Evolutionary conservation across 2,888 invertebrate genomes (phyloP), one percentile per base, ranked within the genome.

Genomic region (Hartigia nigra): DNA sequence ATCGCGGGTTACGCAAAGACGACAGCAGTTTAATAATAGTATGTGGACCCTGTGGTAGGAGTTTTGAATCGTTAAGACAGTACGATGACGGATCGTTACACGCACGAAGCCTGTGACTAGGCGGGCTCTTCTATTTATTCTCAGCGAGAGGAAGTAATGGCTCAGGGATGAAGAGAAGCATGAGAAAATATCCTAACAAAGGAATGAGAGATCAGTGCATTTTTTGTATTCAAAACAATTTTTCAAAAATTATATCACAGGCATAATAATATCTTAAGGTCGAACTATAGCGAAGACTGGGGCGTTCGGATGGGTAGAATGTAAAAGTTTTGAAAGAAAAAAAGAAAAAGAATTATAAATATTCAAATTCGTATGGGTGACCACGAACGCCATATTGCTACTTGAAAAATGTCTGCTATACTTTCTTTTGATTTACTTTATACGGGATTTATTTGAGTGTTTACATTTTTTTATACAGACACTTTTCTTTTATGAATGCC

Each of bases 391-490:
- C 39, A 55, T 23, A 55, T 23, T 23, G 55, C 23, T 23, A 23
- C 23, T 55, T 9, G 55, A 55, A 23, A 1, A 23, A 55, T 55
- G 23, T 14, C 55, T 23, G 55, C 55, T 55, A 23, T 9, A 55
- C 55, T 55, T 23, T 55, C 23, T 5, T 23, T 23, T 55, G 55
- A 55, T 23, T 55, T 55, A 55, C 23, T 55, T 55, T 23, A 55
- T 2, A 55, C 23, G 9, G 55, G 81, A 80, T 82, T 83, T 83
- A 79, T 83, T 76, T 34, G 23, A 55, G 23, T 9, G 9, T 9
- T 23, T 23, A 55, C 0, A 23, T 9, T 55, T 23, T 55, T 55
- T 55, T 23, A 55, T 23, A 23, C 55, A 5, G 23, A 23, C 23
- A 55, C 55, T 55, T 55, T 0, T 5, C 5, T 55, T 55, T 55